phyloP scores from a whole-genome alignment of 1,140 invertebrate species.

The Drosophila kepulauana region DNA sequence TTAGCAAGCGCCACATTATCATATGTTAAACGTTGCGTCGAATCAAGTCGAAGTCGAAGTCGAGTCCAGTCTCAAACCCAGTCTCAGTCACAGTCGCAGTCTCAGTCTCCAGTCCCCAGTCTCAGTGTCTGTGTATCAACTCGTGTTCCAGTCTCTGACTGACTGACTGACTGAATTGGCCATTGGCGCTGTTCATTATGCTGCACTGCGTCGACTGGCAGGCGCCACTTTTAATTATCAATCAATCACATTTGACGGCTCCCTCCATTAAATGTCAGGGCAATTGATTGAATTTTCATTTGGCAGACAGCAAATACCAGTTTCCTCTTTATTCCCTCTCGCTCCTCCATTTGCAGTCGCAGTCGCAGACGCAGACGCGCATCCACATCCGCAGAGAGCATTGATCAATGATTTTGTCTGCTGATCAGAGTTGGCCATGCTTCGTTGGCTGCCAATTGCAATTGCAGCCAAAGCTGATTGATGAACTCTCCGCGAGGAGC shows the following conservation, averaged over 20 bases:
- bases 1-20: conserved; percentile 77
- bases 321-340: neutral
- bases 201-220: conserved; percentile 57
- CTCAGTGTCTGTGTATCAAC: neutral
- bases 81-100: too few relatives aligned
- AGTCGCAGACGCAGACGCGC: neutral
- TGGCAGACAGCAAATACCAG: conserved; percentile 3
- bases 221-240: conserved; percentile 82
- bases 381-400: conserved; percentile 30
- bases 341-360: conserved; percentile 1
- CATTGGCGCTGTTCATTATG: conserved; percentile 59
- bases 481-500: conserved; percentile 27
- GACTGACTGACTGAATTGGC: conserved; percentile 18
- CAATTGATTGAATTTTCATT: conserved; percentile 53
- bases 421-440: conserved; percentile 9
- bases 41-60: conserved; percentile 1
- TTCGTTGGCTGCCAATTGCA: conserved; percentile 20
- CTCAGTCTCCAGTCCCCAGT: neutral
- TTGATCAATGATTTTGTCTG: conserved; percentile 50
- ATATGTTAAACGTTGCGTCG: conserved; percentile 55
- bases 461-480: conserved; percentile 31
- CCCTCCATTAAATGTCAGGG: conserved; percentile 63
- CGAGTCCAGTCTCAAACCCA: neutral
- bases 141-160: neutral
- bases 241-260: conserved; percentile 79